Evolutionary conservation across 2,888 invertebrate species (phyloP).

Genomic region (Nephrotoma guestfalica): DNA sequence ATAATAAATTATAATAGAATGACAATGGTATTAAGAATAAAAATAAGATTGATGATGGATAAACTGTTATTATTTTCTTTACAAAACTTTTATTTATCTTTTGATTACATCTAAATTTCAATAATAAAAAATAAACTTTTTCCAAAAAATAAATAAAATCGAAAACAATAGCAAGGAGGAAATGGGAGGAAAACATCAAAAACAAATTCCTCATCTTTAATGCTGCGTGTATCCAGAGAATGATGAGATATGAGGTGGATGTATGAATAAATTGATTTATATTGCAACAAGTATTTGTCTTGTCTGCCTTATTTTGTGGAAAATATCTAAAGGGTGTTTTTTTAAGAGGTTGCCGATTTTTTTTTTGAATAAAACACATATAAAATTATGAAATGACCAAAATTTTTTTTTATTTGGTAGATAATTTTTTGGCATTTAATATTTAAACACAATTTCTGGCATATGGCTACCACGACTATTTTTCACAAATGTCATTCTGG

Average conservation of each 20-base stretch:
- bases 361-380: too few species aligned
- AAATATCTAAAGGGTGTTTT: too few species aligned
- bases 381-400: too few species aligned
- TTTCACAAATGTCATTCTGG: too few species aligned
- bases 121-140: neutral
- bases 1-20: neutral
- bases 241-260: neutral
- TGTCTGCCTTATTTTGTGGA: neutral
- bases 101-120: neutral
- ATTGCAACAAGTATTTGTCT: neutral
- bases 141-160: neutral
- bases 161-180: neutral
- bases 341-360: too few species aligned
- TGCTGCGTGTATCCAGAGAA: neutral
- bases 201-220: neutral
- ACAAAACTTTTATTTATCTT: neutral
- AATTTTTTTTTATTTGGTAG: too few species aligned
- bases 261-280: neutral
- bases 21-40: neutral
- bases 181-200: neutral
- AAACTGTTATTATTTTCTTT: neutral
- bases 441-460: too few species aligned
- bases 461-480: too few species aligned
- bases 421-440: too few species aligned
- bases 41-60: neutral